phyloP scores from a whole-genome alignment of 2,888 invertebrate genomes.

The Chloromyia formosa region DNA sequence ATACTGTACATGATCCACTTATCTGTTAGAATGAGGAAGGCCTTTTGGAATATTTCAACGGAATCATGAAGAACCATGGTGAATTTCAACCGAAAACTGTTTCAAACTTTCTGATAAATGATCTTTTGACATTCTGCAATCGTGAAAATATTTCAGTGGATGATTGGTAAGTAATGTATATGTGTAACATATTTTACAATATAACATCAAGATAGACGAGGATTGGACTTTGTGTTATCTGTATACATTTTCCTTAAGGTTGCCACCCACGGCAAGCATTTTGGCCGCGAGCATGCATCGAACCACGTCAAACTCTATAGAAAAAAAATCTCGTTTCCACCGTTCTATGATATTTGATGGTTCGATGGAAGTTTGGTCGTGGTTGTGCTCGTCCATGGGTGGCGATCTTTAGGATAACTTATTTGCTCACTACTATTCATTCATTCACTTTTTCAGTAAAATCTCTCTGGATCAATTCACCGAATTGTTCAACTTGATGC shows the following conservation, averaged over 20 bases:
- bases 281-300: too few species aligned
- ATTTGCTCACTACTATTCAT: too few species aligned
- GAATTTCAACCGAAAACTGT: constrained; percentile 68
- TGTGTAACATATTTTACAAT: not conserved
- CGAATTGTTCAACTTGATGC: constrained; percentile 71
- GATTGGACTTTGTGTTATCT: too few species aligned
- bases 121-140: constrained; percentile 73
- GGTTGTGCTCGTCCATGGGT: too few species aligned
- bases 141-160: constrained; percentile 69
- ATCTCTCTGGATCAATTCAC: constrained; percentile 68
- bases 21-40: constrained; percentile 66
- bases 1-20: constrained; percentile 20
- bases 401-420: too few species aligned
- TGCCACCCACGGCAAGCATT: too few species aligned
- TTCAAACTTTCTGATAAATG: constrained; percentile 76
- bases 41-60: constrained; percentile 66
- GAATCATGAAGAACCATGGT: constrained; percentile 65
- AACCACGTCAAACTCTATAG: too few species aligned
- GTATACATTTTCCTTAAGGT: too few species aligned
- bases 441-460: constrained; percentile 59
- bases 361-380: too few species aligned
- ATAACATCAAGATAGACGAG: too few species aligned
- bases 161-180: constrained; percentile 66
- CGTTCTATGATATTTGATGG: too few species aligned
- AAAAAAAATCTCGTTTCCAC: too few species aligned